phyloP scores from a whole-genome alignment of 2,113 vertebrate species.

The Seriola aureovittata region DNA sequence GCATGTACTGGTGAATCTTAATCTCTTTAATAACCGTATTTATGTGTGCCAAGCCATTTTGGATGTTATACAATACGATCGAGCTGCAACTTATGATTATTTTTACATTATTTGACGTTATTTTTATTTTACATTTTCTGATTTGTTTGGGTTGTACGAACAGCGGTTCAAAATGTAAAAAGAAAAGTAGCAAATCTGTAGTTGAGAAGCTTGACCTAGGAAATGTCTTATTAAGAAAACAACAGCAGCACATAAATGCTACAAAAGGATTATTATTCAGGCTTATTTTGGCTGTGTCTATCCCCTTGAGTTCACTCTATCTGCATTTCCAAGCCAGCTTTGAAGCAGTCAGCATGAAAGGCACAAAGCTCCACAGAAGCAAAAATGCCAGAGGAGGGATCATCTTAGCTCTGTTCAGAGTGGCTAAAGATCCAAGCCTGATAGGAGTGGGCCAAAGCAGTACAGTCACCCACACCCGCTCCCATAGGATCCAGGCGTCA shows the following conservation, averaged over 20 bases:
- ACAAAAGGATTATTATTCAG: conserved; percentile 17
- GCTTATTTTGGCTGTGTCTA: conserved; percentile 23
- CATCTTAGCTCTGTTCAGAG: conserved; percentile 58
- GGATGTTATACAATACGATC: neutral
- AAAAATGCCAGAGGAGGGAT: conserved; percentile 58
- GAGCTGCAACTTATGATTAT: neutral
- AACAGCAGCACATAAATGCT: neutral
- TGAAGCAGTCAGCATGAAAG: conserved; percentile 69
- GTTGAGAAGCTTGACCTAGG: neutral
- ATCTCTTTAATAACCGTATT: neutral
- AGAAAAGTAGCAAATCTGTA: neutral
- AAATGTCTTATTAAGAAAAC: neutral
- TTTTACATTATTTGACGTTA: neutral
- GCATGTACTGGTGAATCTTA: conserved; percentile 2
- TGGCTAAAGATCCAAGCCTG: conserved; percentile 64
- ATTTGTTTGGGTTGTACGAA: neutral
- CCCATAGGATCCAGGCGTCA: conserved; percentile 30
- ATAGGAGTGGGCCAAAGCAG: conserved; percentile 56
- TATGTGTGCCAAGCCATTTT: neutral
- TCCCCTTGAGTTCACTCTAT: conserved; percentile 36
- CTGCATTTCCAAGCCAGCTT: conserved; percentile 55
- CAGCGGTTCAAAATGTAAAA: neutral
- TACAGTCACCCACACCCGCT: conserved; percentile 45
- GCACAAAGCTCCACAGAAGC: conserved; percentile 68
- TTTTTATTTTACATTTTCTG: neutral